Evolutionary conservation across 53 echinoderm and acorn worm species (phyloP).

Genomic region (Patiria pectinifera): DNA sequence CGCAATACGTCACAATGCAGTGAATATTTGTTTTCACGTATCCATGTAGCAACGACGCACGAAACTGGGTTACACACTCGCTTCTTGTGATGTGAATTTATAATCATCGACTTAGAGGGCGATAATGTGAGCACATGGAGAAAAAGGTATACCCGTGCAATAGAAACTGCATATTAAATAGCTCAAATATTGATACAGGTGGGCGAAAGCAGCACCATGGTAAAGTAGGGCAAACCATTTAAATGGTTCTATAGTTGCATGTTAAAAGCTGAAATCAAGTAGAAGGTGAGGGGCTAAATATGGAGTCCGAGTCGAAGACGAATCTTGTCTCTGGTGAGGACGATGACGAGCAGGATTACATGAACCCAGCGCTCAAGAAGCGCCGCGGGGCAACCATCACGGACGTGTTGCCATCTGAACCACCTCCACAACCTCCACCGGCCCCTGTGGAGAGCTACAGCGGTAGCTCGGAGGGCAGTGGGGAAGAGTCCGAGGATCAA

Average conservation of each 20-base stretch:
- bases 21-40: background rate
- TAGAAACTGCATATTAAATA: background rate
- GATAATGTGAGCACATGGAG: background rate
- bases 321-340: background rate
- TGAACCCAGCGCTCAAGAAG: constrained; percentile 59
- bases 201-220: background rate
- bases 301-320: background rate
- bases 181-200: background rate
- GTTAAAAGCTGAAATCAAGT: background rate
- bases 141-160: background rate
- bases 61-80: background rate
- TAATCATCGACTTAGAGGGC: background rate
- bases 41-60: background rate
- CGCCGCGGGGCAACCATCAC: constrained; percentile 63
- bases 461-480: background rate
- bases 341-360: constrained; percentile 55
- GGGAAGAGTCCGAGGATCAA: background rate
- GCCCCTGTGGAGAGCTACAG: background rate
- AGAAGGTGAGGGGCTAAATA: background rate
- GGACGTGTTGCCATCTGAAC: background rate
- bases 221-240: background rate
- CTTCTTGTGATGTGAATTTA: background rate
- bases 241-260: background rate
- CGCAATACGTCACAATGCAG: background rate
- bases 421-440: background rate